A percentile compares a stretch with the other conserved stretches of the same genome.
Conservation (phyloP, 2,797 vertebrate genomes). For the Anguilla marmorata region DNA sequence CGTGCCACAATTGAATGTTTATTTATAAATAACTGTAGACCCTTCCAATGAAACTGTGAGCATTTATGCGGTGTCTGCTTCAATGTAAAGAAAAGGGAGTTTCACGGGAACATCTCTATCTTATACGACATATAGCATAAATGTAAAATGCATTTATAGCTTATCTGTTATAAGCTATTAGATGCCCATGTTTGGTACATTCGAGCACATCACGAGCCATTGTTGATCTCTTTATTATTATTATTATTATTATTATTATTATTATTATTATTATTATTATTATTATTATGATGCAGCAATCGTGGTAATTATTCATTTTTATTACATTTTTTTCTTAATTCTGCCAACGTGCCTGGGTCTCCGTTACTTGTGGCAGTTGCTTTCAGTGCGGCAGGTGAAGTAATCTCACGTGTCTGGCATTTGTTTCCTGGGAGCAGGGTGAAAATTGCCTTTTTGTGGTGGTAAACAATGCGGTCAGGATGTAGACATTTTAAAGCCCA, state of each 20-base stretch:
- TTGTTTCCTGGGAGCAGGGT: conserved; percentile 39
- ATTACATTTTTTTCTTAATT: neutral
- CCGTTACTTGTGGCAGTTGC: neutral
- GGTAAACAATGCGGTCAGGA: conserved; percentile 70
- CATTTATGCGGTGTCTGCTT: neutral
- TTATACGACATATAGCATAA: neutral
- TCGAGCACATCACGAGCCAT: neutral
- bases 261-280: neutral
- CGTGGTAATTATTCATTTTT: neutral
- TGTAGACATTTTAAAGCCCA: conserved; percentile 69
- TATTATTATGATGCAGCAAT: neutral
- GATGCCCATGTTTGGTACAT: neutral
- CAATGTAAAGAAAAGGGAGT: neutral
- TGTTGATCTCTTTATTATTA: neutral
- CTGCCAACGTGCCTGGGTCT: neutral
- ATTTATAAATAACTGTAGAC: neutral
- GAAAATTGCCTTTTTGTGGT: conserved; percentile 63
- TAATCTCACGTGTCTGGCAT: conserved; percentile 23
- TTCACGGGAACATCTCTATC: neutral
- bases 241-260: neutral
- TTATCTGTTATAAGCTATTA: neutral
- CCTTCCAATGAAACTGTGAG: neutral
- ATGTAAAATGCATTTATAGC: neutral
- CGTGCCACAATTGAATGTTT: neutral
- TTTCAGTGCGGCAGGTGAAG: conserved; percentile 9